Evolutionary conservation across 2,797 vertebrate genomes (phyloP).

Genomic region (Schizopygopsis malacanthus): DNA sequence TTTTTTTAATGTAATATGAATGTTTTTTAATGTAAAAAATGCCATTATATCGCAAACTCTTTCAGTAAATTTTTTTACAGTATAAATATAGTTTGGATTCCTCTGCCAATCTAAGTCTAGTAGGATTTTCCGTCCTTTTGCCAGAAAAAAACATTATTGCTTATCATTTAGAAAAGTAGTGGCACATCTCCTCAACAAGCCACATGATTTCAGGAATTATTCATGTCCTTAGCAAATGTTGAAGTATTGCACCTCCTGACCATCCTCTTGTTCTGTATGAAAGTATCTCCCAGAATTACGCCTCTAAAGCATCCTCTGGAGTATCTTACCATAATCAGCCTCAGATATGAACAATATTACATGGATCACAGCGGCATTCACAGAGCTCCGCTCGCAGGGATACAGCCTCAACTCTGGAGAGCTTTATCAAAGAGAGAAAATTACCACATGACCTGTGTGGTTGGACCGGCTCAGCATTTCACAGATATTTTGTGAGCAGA

Average conservation of each 20-base stretch:
- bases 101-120: background rate
- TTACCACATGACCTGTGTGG: constrained; percentile 17
- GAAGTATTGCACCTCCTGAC: constrained; percentile 22
- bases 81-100: background rate
- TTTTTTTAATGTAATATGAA: no score
- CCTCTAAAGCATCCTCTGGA: constrained; percentile 22
- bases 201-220: background rate
- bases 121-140: background rate
- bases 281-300: constrained; percentile 24
- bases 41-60: no score
- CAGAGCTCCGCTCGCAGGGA: constrained; percentile 22
- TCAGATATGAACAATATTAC: constrained; percentile 55
- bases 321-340: constrained; percentile 49
- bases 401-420: constrained; percentile 26
- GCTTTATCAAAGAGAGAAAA: constrained; percentile 36
- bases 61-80: background rate
- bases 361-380: constrained; percentile 43
- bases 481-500: constrained; percentile 38
- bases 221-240: background rate
- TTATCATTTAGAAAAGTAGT: background rate
- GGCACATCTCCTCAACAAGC: background rate
- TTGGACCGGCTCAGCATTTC: constrained; percentile 27
- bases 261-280: constrained; percentile 38
- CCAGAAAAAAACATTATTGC: background rate
- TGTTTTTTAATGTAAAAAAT: background rate